These are phyloP conservation scores for Leucoma salicis DNA, from an alignment of 2,888 invertebrate species.

Conservation along the genomic window DNA sequence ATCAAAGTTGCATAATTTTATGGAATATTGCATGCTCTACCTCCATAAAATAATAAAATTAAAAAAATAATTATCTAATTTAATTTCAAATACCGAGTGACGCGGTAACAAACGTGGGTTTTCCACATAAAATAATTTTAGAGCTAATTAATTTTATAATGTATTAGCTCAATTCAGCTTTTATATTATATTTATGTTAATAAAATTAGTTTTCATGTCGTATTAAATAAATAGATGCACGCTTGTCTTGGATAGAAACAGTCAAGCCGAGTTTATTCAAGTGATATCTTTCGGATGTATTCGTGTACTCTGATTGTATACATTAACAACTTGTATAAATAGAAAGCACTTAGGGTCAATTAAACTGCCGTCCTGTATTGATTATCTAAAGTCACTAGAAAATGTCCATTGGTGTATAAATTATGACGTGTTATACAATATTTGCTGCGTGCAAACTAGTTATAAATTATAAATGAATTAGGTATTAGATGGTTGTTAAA, in stretches of 20 bases:
- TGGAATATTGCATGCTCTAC: too few species aligned
- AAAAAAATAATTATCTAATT: too few species aligned
- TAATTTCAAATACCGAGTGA: too few species aligned
- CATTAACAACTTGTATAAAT: conserved; percentile 27
- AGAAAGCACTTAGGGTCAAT: conserved; percentile 35
- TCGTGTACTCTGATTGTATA: conserved; percentile 23
- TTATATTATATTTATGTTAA: conserved; percentile 37
- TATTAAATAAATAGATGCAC: too few species aligned
- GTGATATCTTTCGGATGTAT: conserved; percentile 31
- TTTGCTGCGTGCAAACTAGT: too few species aligned
- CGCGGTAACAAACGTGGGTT: conserved; percentile 9
- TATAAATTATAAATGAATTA: too few species aligned
- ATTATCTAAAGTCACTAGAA: conserved; percentile 32
- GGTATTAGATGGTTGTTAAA: too few species aligned
- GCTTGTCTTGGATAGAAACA: conserved; percentile 2
- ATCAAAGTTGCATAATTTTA: too few species aligned
- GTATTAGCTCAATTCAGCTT: conserved; percentile 22
- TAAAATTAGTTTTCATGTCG: conserved; percentile 28
- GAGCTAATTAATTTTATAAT: conserved; percentile 16
- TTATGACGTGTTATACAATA: conserved; percentile 33
- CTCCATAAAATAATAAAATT: too few species aligned
- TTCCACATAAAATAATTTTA: conserved; percentile 3
- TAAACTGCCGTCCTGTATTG: conserved; percentile 21
- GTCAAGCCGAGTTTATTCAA: conserved; percentile 33
- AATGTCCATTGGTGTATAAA: conserved; percentile 21